Percentiles rank a stretch among this genome's conserved stretches.
Conservation (phyloP, 2,797 vertebrate genomes). For the Sylvilagus floridanus region DNA sequence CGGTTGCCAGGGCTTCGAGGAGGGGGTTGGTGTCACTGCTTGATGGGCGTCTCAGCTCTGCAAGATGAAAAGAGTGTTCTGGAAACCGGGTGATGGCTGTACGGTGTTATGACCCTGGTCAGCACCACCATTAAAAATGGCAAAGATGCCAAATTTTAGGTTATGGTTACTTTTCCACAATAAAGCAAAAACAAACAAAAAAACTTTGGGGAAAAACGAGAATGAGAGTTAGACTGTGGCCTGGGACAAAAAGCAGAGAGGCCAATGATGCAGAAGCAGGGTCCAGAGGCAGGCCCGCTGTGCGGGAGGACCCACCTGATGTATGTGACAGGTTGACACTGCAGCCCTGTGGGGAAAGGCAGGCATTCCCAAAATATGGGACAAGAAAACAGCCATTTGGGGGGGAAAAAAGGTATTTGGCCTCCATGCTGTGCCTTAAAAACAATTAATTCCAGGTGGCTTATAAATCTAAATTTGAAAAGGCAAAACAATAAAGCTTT, state of each 20-base stretch:
- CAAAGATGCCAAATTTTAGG: background rate
- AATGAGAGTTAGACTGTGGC: background rate
- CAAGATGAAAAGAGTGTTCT: background rate
- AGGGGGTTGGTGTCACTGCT: background rate
- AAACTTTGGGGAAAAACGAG: background rate
- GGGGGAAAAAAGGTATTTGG: background rate
- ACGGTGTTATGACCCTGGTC: background rate
- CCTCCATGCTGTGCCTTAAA: background rate
- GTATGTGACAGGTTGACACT: background rate
- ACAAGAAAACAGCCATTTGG: background rate
- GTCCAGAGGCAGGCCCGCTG: background rate
- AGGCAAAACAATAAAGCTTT: conserved; percentile 40
- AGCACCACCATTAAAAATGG: background rate
- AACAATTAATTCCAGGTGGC: conserved; percentile 4
- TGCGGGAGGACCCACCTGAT: background rate
- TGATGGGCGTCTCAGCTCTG: background rate
- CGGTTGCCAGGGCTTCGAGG: background rate
- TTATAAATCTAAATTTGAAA: conserved; percentile 40
- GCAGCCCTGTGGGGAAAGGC: background rate
- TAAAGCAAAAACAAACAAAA: background rate
- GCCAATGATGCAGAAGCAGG: background rate
- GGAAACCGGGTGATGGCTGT: background rate
- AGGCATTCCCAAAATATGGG: background rate
- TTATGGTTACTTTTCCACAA: background rate
- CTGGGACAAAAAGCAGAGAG: background rate